Evolutionary conservation across 2,888 invertebrate species (phyloP).

Genomic region (Drosophila melanocephala): DNA sequence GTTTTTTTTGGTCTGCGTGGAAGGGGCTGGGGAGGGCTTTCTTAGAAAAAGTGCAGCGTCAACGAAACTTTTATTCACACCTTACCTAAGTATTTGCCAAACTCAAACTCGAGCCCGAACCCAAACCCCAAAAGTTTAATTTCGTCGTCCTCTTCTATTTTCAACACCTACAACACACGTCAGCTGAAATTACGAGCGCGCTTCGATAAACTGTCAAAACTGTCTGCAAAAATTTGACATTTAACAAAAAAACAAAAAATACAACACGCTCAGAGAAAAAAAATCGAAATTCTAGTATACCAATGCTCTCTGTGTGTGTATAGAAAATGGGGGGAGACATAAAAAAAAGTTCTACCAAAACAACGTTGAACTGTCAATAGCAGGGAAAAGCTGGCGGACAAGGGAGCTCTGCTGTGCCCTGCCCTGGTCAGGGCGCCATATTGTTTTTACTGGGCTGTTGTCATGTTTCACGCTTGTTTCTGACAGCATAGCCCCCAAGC

Average conservation of each 20-base stretch:
- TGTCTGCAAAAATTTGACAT: constrained; percentile 81
- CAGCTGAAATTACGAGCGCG: constrained; percentile 76
- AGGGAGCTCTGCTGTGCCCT: constrained; percentile 23
- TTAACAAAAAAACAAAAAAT: constrained; percentile 53
- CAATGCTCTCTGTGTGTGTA: constrained; percentile 10
- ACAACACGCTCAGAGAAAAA: constrained; percentile 24
- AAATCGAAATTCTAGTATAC: constrained; percentile 24
- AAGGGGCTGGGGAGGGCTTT: not conserved
- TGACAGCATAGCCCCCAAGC: constrained; percentile 52
- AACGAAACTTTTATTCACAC: constrained; percentile 64
- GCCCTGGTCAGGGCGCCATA: constrained; percentile 65
- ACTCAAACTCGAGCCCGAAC: constrained; percentile 12
- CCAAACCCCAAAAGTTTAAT: constrained; percentile 21
- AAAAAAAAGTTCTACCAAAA: constrained; percentile 56
- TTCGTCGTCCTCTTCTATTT: constrained; percentile 32
- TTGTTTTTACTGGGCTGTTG: constrained; percentile 74
- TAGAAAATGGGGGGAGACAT: constrained; percentile 29
- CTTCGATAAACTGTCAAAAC: constrained; percentile 81
- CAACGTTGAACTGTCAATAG: constrained; percentile 76
- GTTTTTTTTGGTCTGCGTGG: not conserved
- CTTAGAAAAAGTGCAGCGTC: constrained; percentile 66
- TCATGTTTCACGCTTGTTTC: constrained; percentile 77
- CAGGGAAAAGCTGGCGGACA: constrained; percentile 59
- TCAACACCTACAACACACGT: constrained; percentile 77
- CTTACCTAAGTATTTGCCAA: constrained; percentile 49